Base-by-base conservation (phyloP, 2,113 vertebrate species). In the Cyprinodon variegatus region DNA sequence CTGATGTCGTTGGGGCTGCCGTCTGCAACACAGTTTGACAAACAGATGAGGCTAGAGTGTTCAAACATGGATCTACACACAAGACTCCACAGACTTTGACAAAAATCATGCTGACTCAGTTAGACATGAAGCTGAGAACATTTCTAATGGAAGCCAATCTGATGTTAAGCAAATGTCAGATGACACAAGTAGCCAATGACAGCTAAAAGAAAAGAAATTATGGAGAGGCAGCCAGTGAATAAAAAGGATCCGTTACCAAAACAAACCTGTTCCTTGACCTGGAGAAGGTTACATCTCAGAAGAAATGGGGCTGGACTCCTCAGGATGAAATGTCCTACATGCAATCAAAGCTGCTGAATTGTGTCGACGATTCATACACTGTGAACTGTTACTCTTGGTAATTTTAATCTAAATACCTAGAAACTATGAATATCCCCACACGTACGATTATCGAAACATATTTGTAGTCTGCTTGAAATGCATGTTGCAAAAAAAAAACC, bases 11-110 rank as follows among this genome's bases (percentile, higher is more conserved):
- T 94, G 94, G 91, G 91, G 96, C 91, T 92, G 96, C 92, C 90
- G 96, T 96, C 98, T 99, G 96, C 85, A 95, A 95, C 91, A 96
- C 76, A 96, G 81, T 75, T 76, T 61, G 77, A 95, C 84, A 96
- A 90, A 90, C 84, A 96, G 83, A 91, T 83, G 83, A 90, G 82
- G 72, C 86, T 76, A 91, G 90, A 91, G 89, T 90, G 90, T 93
- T 90, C 69, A 80, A 85, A 91, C 81, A 87, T 80, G 74, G 64
- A 79, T 71, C 61, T 22, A 77, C 72, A 78, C 74, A 81, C 73
- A 50, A 73, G 65, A 59, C 59, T 75, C 60, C 22, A 41, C 63
- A 45, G 64, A 70, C 63, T 73, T 68, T 81, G 66, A 85, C 80
- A 80, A 61, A 3, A 29, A 86, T 73, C 90, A 91, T 90, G 92